A percentile compares a stretch with the other conserved stretches of the same genome.
These are phyloP conservation scores for Aphaenogaster rudis DNA, from an alignment of 1,140 invertebrate species.

Conservation along the genomic window DNA sequence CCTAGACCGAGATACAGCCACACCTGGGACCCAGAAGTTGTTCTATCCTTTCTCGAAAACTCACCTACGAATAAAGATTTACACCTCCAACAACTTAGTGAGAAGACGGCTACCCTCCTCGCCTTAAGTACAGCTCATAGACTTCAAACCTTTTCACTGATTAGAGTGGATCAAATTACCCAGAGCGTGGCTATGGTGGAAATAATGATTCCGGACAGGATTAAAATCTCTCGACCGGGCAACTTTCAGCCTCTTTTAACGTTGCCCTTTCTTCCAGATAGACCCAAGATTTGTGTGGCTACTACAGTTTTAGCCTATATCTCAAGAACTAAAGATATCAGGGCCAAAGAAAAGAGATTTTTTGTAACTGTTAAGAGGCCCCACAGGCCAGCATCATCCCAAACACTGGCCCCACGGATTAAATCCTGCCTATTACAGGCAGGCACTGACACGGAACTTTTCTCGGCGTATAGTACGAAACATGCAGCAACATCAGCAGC, in stretches of 20 bases:
- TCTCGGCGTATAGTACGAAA: conserved; percentile 17
- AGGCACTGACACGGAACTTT: conserved; percentile 27
- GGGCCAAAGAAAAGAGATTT: neutral
- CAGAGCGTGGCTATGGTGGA: no score
- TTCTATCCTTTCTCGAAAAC: no score
- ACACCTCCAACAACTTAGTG: no score
- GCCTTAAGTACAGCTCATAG: no score
- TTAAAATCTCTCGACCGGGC: no score
- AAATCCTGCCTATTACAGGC: conserved; percentile 4
- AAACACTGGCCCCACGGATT: conserved; percentile 45
- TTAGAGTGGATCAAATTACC: no score
- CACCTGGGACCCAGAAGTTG: no score
- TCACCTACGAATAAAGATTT: no score
- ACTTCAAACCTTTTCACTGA: no score
- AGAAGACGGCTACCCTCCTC: no score
- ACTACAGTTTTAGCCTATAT: neutral
- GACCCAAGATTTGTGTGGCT: conserved; percentile 11
- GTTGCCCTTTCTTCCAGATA: neutral
- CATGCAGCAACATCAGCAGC: conserved; percentile 50
- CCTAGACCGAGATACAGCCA: neutral
- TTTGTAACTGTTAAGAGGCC: conserved; percentile 22
- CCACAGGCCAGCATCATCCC: neutral
- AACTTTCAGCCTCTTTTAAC: no score
- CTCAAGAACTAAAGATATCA: neutral
- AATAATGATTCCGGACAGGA: no score